Conservation (phyloP, 2,888 invertebrate species). For the Thecocarcelia acutangulata region DNA sequence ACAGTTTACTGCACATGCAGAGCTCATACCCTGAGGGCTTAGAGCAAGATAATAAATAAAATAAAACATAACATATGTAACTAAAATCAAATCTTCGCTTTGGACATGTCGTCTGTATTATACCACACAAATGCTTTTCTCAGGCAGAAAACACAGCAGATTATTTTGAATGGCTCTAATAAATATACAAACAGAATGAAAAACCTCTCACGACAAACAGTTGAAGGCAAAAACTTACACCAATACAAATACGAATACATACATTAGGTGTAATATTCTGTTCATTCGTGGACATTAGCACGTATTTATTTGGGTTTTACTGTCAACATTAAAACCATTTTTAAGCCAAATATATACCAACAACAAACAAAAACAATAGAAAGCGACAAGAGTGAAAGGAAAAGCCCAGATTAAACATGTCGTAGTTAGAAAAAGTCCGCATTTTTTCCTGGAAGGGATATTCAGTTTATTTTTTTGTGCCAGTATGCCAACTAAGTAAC, state of each 20-base stretch:
- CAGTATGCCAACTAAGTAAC: conserved; percentile 38
- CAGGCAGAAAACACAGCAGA: too few species aligned
- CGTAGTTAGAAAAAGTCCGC: conserved; percentile 2
- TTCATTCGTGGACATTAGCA: conserved; percentile 45
- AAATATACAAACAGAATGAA: too few species aligned
- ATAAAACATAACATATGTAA: too few species aligned
- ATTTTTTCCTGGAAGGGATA: neutral
- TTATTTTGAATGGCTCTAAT: too few species aligned
- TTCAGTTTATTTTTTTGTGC: conserved; percentile 24
- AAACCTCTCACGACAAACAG: neutral
- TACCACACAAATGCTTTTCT: too few species aligned
- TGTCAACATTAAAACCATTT: conserved; percentile 45
- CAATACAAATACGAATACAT: neutral
- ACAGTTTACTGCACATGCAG: too few species aligned
- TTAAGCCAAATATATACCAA: conserved; percentile 25
- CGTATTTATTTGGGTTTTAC: conserved; percentile 55
- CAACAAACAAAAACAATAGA: neutral
- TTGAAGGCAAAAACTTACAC: neutral
- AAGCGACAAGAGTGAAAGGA: conserved; percentile 1
- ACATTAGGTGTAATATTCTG: conserved; percentile 12
- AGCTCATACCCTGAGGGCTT: too few species aligned
- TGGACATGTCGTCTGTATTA: too few species aligned
- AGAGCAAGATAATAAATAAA: too few species aligned
- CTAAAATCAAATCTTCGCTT: too few species aligned
- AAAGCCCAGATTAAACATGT: conserved; percentile 7